A percentile compares a stretch with the other conserved stretches of the same genome.
Conservation (phyloP, 2,797 vertebrate species). For the Glossophaga mutica region DNA sequence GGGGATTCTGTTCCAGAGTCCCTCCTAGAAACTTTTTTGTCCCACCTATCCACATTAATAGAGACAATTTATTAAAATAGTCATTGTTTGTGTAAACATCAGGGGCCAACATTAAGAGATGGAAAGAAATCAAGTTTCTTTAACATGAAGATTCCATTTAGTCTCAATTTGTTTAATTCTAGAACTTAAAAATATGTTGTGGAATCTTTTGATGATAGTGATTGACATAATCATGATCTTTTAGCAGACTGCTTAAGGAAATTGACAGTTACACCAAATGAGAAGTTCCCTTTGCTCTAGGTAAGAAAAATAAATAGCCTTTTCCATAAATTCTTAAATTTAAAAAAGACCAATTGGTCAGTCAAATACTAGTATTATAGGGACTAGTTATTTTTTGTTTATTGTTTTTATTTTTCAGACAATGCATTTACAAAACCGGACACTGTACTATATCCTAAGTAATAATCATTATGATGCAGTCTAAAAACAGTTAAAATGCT, state of each 20-base stretch:
- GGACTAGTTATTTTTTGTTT: neutral
- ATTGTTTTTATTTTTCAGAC: neutral
- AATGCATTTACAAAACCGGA: neutral
- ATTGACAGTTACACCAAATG: slow-evolving; percentile 23
- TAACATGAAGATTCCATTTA: neutral
- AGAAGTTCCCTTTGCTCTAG: neutral
- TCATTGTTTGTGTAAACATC: neutral
- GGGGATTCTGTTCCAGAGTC: neutral
- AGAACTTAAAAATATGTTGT: neutral
- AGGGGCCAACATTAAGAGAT: neutral
- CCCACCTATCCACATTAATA: neutral
- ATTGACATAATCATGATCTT: slow-evolving; percentile 1
- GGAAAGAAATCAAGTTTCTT: neutral
- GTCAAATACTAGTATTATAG: neutral
- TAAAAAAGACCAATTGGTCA: neutral
- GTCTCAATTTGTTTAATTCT: neutral
- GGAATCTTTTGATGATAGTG: neutral
- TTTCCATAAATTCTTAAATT: neutral
- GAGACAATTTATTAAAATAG: neutral
- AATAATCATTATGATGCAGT: neutral
- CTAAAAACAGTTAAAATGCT: neutral
- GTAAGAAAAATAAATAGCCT: neutral
- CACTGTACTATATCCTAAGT: neutral
- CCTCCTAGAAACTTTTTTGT: neutral
- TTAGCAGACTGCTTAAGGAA: neutral